Evolutionary conservation across 2,797 vertebrate genomes (phyloP), one percentile per base, ranked within the genome.

Genomic region (Enteromius treurensis): DNA sequence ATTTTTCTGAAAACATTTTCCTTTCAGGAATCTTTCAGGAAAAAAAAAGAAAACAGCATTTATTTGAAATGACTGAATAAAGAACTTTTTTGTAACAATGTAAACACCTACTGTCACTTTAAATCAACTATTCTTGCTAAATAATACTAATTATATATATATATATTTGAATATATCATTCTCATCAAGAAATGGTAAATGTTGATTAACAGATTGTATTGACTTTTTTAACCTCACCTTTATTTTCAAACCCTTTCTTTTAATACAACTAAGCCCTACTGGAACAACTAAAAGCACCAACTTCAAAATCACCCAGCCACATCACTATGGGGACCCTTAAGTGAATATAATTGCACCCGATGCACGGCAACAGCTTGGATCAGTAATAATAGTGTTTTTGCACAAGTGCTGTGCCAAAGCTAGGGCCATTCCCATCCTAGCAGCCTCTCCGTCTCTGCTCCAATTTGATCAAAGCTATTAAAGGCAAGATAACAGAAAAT

Each of bases 381-480:
- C 82, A 78, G 86, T 89, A 87, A 90, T 82, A 88, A 88, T 86
- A 83, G 74, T 74, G 82, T 84, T 87, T 88, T 84, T 86, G 77
- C 81, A 86, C 71, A 79, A 85, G 82, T 83, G 74, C 69, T 75
- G 73, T 83, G 85, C 77, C 49, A 83, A 84, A 84, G 70, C 81
- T 19, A 75, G 77, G 80, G 84, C 88, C 79, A 83, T 89, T 90
- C 82, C 86, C 75, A 58, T 85, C 86, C 49, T 88, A 84, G 86
- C 85, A 60, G 86, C 60, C 79, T 85, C 81, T 77, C 75, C 34
- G 74, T 69, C 74, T 71, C 64, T 62, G 51, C 79, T 77, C 84
- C 79, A 83, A 87, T 89, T 88, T 89, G 89, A 88, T 91, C 90
- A 90, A 84, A 88, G 86, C 89, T 88, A 89, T 90, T 90, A 89